phyloP scores from a whole-genome alignment of 2,888 invertebrate genomes.

The Ormyrus thymus region DNA sequence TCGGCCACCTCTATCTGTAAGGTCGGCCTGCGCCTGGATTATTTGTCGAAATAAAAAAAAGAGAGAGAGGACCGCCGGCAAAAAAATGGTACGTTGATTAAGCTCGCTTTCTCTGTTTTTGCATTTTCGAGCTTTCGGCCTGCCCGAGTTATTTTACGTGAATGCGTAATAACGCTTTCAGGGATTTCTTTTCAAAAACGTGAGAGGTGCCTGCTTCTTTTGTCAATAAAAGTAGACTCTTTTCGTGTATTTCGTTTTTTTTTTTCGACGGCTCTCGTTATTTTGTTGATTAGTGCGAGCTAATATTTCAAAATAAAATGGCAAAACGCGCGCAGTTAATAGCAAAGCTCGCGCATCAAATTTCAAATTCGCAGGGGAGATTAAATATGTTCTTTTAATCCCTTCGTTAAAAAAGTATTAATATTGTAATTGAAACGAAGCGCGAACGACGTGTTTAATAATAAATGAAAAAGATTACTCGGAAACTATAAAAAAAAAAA shows the following conservation, averaged over 20 bases:
- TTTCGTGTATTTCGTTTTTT: neutral
- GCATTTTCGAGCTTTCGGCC: neutral
- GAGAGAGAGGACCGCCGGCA: neutral
- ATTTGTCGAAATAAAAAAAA: constrained; percentile 5
- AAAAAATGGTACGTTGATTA: constrained; percentile 12
- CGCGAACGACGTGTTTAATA: too few relatives aligned
- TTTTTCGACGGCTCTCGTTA: neutral
- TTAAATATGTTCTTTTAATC: too few relatives aligned
- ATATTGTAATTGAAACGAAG: too few relatives aligned
- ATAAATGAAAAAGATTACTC: too few relatives aligned
- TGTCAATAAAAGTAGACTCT: constrained; percentile 34
- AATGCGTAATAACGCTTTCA: constrained; percentile 15
- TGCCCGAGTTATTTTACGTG: constrained; percentile 24
- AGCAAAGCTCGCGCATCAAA: too few relatives aligned
- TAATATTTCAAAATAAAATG: too few relatives aligned
- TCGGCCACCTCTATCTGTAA: neutral
- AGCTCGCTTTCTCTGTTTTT: neutral
- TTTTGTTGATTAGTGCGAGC: neutral
- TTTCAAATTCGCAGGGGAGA: too few relatives aligned
- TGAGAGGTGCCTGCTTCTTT: neutral
- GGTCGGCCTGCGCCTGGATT: neutral
- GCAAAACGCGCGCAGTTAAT: too few relatives aligned
- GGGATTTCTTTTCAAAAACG: neutral
- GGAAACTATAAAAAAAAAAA: too few relatives aligned
- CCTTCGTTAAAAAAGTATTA: too few relatives aligned